These are phyloP conservation scores for Notothenia rossii DNA, from an alignment of 2,113 vertebrate species.

Conservation along the genomic window DNA sequence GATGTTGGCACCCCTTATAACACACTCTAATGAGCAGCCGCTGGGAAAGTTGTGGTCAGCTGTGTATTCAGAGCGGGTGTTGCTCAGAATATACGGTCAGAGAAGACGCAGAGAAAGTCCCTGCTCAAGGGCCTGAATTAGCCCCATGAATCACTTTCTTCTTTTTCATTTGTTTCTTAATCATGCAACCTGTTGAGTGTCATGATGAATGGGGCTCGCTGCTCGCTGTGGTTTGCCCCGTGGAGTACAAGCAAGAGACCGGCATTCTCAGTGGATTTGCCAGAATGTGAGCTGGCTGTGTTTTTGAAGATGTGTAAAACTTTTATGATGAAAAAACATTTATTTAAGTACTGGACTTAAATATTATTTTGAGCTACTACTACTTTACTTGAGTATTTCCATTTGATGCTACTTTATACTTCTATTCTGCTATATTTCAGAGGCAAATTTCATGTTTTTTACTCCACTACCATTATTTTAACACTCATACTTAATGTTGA, in stretches of 20 bases:
- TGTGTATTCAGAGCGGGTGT: constrained; percentile 31
- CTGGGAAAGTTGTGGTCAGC: constrained; percentile 61
- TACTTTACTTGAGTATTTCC: no score
- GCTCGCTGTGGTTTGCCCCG: constrained; percentile 37
- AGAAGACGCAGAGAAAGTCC: constrained; percentile 57
- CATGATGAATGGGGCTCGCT: constrained; percentile 60
- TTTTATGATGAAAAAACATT: not conserved
- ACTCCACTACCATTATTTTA: no score
- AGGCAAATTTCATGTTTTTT: no score
- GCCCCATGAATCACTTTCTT: constrained; percentile 67
- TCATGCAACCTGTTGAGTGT: constrained; percentile 66
- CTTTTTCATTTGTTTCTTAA: constrained; percentile 72
- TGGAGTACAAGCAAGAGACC: constrained; percentile 50
- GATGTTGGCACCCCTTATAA: constrained; percentile 72
- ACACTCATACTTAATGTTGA: no score
- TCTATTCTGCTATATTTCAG: no score
- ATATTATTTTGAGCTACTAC: no score
- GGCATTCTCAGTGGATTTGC: constrained; percentile 7
- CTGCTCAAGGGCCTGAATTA: constrained; percentile 44
- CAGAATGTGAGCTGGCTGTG: constrained; percentile 6
- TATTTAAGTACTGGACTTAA: no score
- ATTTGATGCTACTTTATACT: no score
- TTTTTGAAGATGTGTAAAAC: constrained; percentile 4
- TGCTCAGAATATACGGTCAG: constrained; percentile 37
- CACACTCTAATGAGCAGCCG: constrained; percentile 69